A percentile compares a stretch with the other conserved stretches of the same genome.
Conservation (phyloP, 2,797 vertebrate species). For the Centroberyx gerrardi region DNA sequence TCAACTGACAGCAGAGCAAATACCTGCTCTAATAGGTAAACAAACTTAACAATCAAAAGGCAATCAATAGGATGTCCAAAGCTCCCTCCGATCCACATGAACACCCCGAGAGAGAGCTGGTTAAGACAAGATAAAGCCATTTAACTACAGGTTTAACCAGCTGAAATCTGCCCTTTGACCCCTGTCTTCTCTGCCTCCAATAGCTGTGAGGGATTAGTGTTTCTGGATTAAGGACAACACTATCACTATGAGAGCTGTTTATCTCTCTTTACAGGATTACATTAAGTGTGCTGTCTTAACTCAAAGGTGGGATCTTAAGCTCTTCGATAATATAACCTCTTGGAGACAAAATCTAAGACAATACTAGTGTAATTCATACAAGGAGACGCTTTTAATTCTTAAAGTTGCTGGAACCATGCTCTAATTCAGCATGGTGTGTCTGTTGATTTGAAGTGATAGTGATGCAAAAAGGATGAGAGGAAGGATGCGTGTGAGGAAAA, state of each 20-base stretch:
- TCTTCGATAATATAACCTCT: constrained; percentile 28
- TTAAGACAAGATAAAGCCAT: constrained; percentile 35
- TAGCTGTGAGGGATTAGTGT: constrained; percentile 43
- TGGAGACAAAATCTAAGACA: constrained; percentile 17
- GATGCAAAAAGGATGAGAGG: constrained; percentile 20
- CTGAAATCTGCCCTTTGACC: constrained; percentile 56
- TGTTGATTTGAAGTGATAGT: constrained; percentile 51
- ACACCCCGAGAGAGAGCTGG: constrained; percentile 1
- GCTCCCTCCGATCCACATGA: constrained; percentile 1
- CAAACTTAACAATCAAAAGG: too few species aligned
- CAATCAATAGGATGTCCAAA: neutral
- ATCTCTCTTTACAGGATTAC: constrained; percentile 61
- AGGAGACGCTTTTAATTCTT: constrained; percentile 22
- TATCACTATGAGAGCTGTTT: constrained; percentile 26
- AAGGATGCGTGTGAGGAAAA: constrained; percentile 42
- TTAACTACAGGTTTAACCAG: constrained; percentile 34
- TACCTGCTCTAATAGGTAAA: neutral
- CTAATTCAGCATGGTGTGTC: constrained; percentile 28
- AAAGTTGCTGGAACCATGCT: constrained; percentile 43
- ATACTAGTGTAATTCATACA: constrained; percentile 17
- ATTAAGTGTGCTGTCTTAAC: constrained; percentile 45
- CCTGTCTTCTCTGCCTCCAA: constrained; percentile 21
- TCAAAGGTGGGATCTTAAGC: constrained; percentile 20
- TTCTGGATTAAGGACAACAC: constrained; percentile 59
- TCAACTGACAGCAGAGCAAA: neutral